Conservation (phyloP, 2,888 invertebrate species). For the Argyresthia goedartella region DNA sequence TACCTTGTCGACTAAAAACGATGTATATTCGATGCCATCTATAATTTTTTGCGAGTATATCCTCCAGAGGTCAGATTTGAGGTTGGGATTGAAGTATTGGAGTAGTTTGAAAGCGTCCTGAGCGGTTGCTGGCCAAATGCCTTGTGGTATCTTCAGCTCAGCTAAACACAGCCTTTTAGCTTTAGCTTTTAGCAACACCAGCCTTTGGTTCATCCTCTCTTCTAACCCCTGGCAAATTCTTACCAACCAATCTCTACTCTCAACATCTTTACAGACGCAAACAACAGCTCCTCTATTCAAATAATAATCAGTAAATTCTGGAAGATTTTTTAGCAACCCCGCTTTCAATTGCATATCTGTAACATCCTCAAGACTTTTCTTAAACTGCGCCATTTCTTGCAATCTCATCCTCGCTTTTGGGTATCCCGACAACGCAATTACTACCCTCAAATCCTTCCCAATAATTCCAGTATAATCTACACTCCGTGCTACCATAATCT, state of each 20-base stretch:
- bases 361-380: slow-evolving; percentile 37
- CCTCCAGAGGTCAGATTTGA: slow-evolving; percentile 45
- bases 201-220: slow-evolving; percentile 43
- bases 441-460: slow-evolving; percentile 43
- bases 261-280: slow-evolving; percentile 48
- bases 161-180: slow-evolving; percentile 51
- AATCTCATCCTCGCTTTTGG: slow-evolving; percentile 51
- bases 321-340: slow-evolving; percentile 38
- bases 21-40: slow-evolving; percentile 36
- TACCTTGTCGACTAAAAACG: slow-evolving; percentile 45
- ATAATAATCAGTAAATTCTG: slow-evolving; percentile 50
- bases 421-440: slow-evolving; percentile 46
- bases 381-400: slow-evolving; percentile 45
- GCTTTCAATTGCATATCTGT: slow-evolving; percentile 52
- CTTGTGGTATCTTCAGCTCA: slow-evolving; percentile 39
- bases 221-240: slow-evolving; percentile 48
- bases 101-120: slow-evolving; percentile 48
- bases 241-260: slow-evolving; percentile 52
- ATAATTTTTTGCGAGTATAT: slow-evolving; percentile 42
- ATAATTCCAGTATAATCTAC: slow-evolving; percentile 49
- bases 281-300: slow-evolving; percentile 52
- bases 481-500: slow-evolving; percentile 41
- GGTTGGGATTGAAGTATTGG: slow-evolving; percentile 53
- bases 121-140: slow-evolving; percentile 45
- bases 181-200: slow-evolving; percentile 43